Percentiles rank a stretch among this genome's conserved stretches.
These are phyloP conservation scores for Bubo bubo DNA, from an alignment of 2,113 vertebrate species.

Conservation along the genomic window DNA sequence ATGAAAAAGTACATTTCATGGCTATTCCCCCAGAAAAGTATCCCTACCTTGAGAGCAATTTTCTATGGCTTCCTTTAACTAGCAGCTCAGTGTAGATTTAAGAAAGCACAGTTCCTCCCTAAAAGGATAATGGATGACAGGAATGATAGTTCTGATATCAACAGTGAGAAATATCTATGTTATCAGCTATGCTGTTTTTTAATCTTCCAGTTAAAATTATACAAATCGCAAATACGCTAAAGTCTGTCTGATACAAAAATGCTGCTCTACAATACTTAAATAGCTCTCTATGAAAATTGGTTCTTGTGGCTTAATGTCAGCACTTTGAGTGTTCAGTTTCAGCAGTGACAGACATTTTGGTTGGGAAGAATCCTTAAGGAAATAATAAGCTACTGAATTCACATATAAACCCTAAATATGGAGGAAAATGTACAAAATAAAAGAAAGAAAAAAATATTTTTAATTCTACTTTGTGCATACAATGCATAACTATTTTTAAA, in stretches of 20 bases:
- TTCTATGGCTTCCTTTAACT: neutral
- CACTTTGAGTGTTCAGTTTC: conserved; percentile 17
- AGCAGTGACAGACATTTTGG: conserved; percentile 26
- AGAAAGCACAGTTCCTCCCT: neutral
- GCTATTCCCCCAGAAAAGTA: neutral
- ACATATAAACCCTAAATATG: neutral
- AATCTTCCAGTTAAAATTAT: conserved; percentile 6
- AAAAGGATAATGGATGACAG: neutral
- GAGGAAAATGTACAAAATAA: neutral
- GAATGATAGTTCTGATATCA: neutral
- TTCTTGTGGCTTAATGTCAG: conserved; percentile 56
- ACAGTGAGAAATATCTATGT: neutral
- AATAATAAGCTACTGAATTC: conserved; percentile 38
- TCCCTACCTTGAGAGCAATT: neutral
- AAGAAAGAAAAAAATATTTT: neutral
- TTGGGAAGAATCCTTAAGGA: conserved; percentile 28
- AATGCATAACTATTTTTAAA: neutral
- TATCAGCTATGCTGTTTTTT: neutral
- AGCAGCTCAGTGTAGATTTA: neutral
- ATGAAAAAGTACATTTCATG: conserved; percentile 18
- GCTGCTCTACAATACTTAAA: conserved; percentile 38
- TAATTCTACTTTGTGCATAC: neutral
- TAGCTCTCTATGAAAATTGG: conserved; percentile 47
- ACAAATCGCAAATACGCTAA: conserved; percentile 25
- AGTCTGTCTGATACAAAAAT: conserved; percentile 13